Base-by-base conservation (phyloP, 2,113 vertebrate species). In the Panthera uncia region DNA sequence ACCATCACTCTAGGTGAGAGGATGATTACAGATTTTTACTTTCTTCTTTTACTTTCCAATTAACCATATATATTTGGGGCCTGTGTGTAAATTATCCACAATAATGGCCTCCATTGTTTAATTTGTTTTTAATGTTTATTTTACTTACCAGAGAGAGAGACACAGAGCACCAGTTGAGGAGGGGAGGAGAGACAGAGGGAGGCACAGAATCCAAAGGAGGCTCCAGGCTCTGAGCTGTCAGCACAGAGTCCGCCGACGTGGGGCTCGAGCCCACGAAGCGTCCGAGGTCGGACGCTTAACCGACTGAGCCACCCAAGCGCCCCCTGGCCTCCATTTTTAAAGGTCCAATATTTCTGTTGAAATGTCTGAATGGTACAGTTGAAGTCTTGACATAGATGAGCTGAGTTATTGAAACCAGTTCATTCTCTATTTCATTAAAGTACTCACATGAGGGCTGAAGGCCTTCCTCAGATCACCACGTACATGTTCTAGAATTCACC, bases 351-450 rank as follows among this genome's bases (percentile, higher is more conserved):
- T 92, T 86, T 93, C 89, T 71, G 31, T 50, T 96, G 93, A 95
- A 98, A 89, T 79, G 87, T 48, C 65, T 96, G 97, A 97, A 65
- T 95, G 93, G 95, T 96, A 95, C 94, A 83, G 61, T 27, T 81
- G 68, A 97, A 98, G 98, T 97, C 50, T 63, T 94, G 93, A 95
- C 97, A 95, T 79, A 97, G 97, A 95, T 84, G 93, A 98, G 97
- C 96, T 95, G 98, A 97, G 33, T 79, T 95, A 84, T 65, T 94
- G 86, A 96, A 97, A 97, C 92, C 66, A 80, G 90, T 96, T 98
- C 97, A 98, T 98, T 98, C 95, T 33, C n/a, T 65, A 73, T 97
- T 98, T 91, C 97, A 91, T 89, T 83, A 97, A 98, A 95, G 95
- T 95, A 90, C 78, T 93, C 94, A 80, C 83, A 41, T 94, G 94